Percentiles rank a stretch among this genome's conserved stretches.
phyloP scores from a whole-genome alignment of 2,113 vertebrate genomes.

The Picathartes gymnocephalus region DNA sequence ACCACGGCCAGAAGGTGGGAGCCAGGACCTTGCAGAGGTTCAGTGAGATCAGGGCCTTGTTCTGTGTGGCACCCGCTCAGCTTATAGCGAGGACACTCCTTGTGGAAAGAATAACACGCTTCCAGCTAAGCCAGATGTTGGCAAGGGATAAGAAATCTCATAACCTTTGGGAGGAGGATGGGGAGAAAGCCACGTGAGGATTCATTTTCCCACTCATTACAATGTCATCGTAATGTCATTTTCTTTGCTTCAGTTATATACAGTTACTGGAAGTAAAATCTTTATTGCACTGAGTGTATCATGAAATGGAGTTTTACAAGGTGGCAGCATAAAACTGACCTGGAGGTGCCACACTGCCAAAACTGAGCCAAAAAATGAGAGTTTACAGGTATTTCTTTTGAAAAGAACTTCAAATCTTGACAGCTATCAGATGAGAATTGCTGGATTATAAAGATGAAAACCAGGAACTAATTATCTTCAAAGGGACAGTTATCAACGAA shows the following conservation, averaged over 20 bases:
- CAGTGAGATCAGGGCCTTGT: neutral
- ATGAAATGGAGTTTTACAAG: neutral
- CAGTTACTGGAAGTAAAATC: neutral
- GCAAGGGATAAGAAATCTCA: neutral
- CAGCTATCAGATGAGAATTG: neutral
- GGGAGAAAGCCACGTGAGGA: neutral
- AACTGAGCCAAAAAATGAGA: neutral
- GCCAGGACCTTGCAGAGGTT: neutral
- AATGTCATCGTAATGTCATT: neutral
- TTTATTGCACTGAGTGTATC: neutral
- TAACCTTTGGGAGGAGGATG: neutral
- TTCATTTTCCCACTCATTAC: neutral
- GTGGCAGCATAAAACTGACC: neutral
- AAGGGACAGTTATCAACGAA: neutral
- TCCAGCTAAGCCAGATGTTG: neutral
- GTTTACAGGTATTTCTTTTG: neutral
- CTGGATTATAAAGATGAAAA: neutral
- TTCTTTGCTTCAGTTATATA: neutral
- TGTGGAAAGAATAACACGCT: rapidly evolving
- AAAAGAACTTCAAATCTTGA: neutral
- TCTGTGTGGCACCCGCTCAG: neutral
- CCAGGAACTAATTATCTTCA: slow-evolving; percentile 7
- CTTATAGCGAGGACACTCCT: neutral
- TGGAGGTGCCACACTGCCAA: rapidly evolving
- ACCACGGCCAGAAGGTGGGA: neutral